Evolutionary conservation across 2,797 vertebrate species (phyloP).

Genomic region (Dipus sagitta): DNA sequence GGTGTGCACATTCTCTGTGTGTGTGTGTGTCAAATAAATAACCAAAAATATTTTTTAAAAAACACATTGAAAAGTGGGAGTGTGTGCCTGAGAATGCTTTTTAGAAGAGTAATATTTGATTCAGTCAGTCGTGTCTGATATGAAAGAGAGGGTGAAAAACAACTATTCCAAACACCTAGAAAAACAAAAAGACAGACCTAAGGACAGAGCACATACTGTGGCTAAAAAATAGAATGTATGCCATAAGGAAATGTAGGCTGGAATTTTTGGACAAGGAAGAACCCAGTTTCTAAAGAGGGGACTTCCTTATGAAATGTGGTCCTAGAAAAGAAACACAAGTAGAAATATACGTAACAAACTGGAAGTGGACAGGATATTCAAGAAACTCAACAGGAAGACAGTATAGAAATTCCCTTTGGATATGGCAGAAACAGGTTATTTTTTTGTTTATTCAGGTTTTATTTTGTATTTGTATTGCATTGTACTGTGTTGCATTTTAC

Average conservation of each 20-base stretch:
- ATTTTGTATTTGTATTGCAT: neutral
- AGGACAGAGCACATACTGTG: neutral
- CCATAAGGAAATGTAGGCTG: constrained; percentile 52
- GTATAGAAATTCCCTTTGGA: neutral
- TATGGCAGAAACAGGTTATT: neutral
- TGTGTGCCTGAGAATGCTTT: neutral
- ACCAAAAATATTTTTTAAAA: neutral
- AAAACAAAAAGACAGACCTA: constrained; percentile 1
- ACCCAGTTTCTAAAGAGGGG: constrained; percentile 41
- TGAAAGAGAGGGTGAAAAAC: neutral
- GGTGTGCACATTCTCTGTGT: too few species aligned
- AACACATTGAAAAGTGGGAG: neutral
- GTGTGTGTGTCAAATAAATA: too few species aligned
- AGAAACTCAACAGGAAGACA: neutral
- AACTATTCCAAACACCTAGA: neutral
- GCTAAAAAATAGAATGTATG: constrained; percentile 27
- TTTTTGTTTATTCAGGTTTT: neutral
- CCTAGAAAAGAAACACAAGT: constrained; percentile 57
- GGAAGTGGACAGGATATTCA: neutral
- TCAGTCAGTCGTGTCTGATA: constrained; percentile 42
- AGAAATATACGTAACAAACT: constrained; percentile 14
- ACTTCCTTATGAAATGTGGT: constrained; percentile 54
- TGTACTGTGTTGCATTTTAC: neutral
- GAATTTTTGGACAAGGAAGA: constrained; percentile 39
- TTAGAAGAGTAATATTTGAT: constrained; percentile 26